These are phyloP conservation scores for Hippocampus comes DNA, from an alignment of 2,113 vertebrate species.

Conservation along the genomic window DNA sequence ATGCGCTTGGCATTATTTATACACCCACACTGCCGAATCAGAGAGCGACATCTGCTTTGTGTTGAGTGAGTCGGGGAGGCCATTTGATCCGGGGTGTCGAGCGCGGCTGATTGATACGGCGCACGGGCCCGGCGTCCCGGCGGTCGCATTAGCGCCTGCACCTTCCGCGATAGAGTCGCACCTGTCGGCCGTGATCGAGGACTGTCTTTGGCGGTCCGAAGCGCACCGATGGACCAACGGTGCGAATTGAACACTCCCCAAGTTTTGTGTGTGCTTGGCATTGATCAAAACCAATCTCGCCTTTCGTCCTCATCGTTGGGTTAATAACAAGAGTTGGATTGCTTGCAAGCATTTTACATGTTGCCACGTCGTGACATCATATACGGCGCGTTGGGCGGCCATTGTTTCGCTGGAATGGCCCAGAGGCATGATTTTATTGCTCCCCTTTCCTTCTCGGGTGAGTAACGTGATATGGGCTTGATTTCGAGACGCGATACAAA, in stretches of 20 bases:
- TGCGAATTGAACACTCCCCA: conserved; percentile 15
- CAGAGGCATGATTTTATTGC: conserved; percentile 58
- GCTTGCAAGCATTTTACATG: conserved; percentile 60
- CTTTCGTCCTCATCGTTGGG: conserved; percentile 45
- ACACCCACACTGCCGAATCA: conserved; percentile 39
- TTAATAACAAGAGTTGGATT: conserved; percentile 46
- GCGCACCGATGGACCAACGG: conserved; percentile 48
- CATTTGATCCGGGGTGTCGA: conserved; percentile 54
- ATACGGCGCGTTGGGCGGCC: conserved; percentile 15
- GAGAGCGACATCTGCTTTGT: conserved; percentile 63
- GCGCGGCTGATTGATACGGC: conserved; percentile 66
- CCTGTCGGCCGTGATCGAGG: conserved; percentile 50
- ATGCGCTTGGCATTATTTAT: conserved; percentile 58
- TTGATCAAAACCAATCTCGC: conserved; percentile 63
- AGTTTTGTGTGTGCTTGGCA: conserved; percentile 59
- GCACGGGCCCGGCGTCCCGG: conserved; percentile 57
- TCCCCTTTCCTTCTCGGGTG: conserved; percentile 44
- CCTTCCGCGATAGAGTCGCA: conserved; percentile 64
- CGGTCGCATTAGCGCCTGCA: conserved; percentile 69
- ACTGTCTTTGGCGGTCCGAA: conserved; percentile 32
- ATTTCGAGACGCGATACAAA: conserved; percentile 55
- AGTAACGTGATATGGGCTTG: conserved; percentile 51
- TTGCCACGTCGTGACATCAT: conserved; percentile 44
- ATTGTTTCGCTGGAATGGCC: conserved; percentile 41
- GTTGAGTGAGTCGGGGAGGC: conserved; percentile 65